Evolutionary conservation across 2,888 invertebrate genomes (phyloP), one percentile per base, ranked within the genome.

Genomic region (Tipula helvola): DNA sequence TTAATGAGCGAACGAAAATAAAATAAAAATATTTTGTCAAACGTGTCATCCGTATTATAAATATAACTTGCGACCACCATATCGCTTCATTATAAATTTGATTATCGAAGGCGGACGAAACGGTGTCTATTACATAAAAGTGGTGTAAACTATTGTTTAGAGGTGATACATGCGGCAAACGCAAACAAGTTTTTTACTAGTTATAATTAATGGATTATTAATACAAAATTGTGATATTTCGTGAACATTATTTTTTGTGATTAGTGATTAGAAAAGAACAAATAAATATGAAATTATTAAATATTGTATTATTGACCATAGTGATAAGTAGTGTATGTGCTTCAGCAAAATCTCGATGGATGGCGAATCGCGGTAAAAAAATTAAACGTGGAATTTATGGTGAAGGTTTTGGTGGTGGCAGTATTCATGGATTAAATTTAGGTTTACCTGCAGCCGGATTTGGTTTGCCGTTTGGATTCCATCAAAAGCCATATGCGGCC

Each of bases 21-120:
- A 83, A 36, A 36, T 16, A 10, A 83, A 83, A 44, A 44, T 44
- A 8, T n/a, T 52, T 84, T 84, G 84, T 84, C 84, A 84, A 84
- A 84, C 39, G 84, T 84, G 84, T 41, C 84, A 84, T 84, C 84
- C 84, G 84, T 41, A 84, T 84, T 84, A 84, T 84, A 84, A 84
- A 84, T 84, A 84, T 36, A 84, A 84, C 84, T 41, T 84, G 84
- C 5, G 39, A 39, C 84, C 41, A 84, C 3, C 12, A 1, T 39
- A 39, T 71, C 28, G 71, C 16, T 84, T 84, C 39, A 84, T 84
- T 84, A 16, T 39, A 13, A 84, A 16, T 84, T 39, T 39, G 39
- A 39, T n/a, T 36, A 39, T 84, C 36, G 83, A 13, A 12, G n/a
- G 39, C 41, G 16, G 36, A 36, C 52, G 52, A 57, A 44, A 3